Evolutionary conservation across 64 coral and sea anemone genomes (phyloP), one percentile per base, ranked within the genome.

Genomic region (Anthopleura sola): DNA sequence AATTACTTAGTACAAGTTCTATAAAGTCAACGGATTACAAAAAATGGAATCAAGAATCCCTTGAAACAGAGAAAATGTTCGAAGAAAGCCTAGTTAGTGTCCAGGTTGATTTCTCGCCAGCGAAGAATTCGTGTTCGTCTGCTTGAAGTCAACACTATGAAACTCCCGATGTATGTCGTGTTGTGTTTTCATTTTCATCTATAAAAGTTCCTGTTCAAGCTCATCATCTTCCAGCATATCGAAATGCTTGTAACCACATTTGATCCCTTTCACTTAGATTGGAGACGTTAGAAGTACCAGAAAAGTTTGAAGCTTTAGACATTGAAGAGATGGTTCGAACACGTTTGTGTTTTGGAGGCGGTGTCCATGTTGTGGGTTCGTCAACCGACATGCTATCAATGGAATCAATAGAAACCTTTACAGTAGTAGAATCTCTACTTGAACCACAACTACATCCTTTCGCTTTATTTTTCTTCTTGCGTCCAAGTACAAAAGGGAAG

Each of bases 271-370:
- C 87, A 80, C 94, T 96, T 50, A 96, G 34, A 31, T 88, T 96
- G 26, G 94, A 92, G 33, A 92, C 85, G 23, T 88, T 96, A 28
- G 94, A 96, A 68, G 84, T 89, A 16, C 94, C 94, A 64, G 94
- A 96, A 49, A 96, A 96, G 83, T 92, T 96, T 15, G 94, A 96
- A 48, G 94, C 94, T 55, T 89, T 86, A 11, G 94, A 92, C 36
- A 92, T 92, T 6, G 85, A 83, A 23, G 94, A 96, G 28, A 96
- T 96, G 12, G 94, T 97, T 33, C 94, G 80, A 31, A 86, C 87
- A 32, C 94, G 90, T 21, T 91, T 88, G 46, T 92, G 84, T 79
- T 97, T 97, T 29, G 90, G 78, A 60, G 94, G 94, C 84, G 80
- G 85, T 60, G 91, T 88, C 94, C 94, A 97, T 83, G 84, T 92